Evolutionary conservation across 2,113 vertebrate species (phyloP).

Genomic region (Gymnocephalus cernua): DNA sequence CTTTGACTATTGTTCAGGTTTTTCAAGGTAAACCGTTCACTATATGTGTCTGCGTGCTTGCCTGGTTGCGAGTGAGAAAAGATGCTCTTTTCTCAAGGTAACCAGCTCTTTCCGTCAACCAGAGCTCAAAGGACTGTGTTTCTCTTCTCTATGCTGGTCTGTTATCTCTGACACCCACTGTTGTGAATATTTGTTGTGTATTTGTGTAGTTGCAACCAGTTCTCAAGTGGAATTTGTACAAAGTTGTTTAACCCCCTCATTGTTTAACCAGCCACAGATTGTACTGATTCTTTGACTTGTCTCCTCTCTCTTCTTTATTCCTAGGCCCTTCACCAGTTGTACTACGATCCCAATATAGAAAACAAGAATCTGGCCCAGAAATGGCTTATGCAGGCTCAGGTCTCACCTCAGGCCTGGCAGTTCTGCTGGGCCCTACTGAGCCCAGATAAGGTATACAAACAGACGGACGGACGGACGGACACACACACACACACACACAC

Average conservation of each 20-base stretch:
- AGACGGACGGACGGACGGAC: no score
- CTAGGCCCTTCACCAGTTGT: slow-evolving; percentile 97
- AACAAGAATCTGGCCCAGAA: slow-evolving; percentile 99
- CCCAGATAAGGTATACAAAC: slow-evolving; percentile 89
- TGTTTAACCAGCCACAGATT: not conserved
- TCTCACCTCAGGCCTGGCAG: slow-evolving; percentile 98
- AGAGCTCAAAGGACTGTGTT: not conserved
- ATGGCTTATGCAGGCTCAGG: slow-evolving; percentile 99
- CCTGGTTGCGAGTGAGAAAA: slow-evolving; percentile 14
- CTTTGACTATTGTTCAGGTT: slow-evolving; percentile 49
- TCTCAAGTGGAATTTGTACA: slow-evolving; percentile 9
- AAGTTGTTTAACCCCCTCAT: slow-evolving; percentile 3
- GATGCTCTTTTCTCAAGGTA: slow-evolving; percentile 35
- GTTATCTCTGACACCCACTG: slow-evolving; percentile 1
- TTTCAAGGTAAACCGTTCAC: slow-evolving; percentile 37
- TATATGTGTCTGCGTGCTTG: slow-evolving; percentile 10
- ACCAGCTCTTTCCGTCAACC: slow-evolving; percentile 5
- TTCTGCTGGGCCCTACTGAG: slow-evolving; percentile 97
- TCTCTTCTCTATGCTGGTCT: slow-evolving; percentile 4
- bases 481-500: not conserved
- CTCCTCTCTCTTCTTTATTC: slow-evolving; percentile 24
- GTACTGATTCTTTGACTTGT: not conserved
- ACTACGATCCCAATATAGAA: slow-evolving; percentile 99
- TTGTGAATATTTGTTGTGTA: not conserved
- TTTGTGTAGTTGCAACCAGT: slow-evolving; percentile 7